Evolutionary conservation across 1,140 invertebrate species (phyloP).

Genomic region (Carposina sasakii): DNA sequence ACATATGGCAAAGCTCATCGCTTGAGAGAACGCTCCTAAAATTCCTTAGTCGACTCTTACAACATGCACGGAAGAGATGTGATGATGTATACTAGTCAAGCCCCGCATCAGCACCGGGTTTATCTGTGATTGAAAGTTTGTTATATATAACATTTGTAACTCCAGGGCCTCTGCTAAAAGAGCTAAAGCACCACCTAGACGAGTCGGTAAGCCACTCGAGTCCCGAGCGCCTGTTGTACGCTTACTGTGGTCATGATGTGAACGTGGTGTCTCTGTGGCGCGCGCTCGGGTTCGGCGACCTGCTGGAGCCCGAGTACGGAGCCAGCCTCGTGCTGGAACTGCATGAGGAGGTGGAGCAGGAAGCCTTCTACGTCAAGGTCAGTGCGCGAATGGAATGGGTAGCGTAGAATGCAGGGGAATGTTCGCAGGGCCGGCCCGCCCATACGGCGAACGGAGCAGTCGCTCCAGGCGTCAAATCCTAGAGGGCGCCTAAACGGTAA

Average conservation of each 20-base stretch:
- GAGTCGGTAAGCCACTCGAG: conserved; percentile 32
- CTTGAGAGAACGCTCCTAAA: no score
- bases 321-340: conserved; percentile 80
- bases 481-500: no score
- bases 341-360: conserved; percentile 65
- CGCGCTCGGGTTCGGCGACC: conserved; percentile 77
- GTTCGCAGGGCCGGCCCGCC: no score
- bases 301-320: conserved; percentile 80
- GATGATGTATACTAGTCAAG: no score
- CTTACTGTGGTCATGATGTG: conserved; percentile 83
- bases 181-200: conserved; percentile 43
- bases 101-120: background rate
- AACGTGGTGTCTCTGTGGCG: conserved; percentile 81
- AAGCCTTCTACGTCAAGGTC: conserved; percentile 56
- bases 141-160: conserved; percentile 7
- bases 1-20: no score
- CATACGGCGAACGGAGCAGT: no score
- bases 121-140: background rate
- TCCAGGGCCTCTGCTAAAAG: conserved; percentile 71
- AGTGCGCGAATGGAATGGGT: no score
- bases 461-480: no score
- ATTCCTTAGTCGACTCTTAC: no score
- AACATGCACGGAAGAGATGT: no score
- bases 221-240: conserved; percentile 36
- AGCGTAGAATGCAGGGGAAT: no score